Conservation (phyloP, 2,888 invertebrate species). For the Drosophila mettleri region DNA sequence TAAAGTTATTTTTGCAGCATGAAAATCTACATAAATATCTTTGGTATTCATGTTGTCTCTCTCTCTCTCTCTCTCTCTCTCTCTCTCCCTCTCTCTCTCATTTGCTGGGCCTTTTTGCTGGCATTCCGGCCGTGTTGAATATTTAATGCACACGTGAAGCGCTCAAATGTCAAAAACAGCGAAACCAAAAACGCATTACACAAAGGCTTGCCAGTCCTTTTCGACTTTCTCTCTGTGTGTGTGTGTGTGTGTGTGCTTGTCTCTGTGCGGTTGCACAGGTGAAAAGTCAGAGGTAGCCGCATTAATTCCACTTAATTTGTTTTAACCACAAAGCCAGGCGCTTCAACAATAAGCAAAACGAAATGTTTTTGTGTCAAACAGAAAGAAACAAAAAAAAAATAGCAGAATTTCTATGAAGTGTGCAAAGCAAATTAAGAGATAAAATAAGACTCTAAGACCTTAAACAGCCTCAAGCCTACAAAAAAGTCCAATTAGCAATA, state of each 20-base stretch:
- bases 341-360: constrained; percentile 25
- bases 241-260: constrained; percentile 6
- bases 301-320: constrained; percentile 78
- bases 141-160: constrained; percentile 57
- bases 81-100: constrained; percentile 1
- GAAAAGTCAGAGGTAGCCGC: constrained; percentile 67
- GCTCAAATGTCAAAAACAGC: constrained; percentile 75
- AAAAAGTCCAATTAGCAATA: too few species aligned
- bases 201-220: constrained; percentile 60
- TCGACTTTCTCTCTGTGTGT: constrained; percentile 40
- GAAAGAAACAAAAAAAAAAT: background rate
- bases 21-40: constrained; percentile 16
- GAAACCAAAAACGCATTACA: constrained; percentile 55
- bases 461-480: too few species aligned
- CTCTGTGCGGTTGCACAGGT: constrained; percentile 60
- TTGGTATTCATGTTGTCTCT: constrained; percentile 1
- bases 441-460: background rate
- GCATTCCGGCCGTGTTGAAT: constrained; percentile 50
- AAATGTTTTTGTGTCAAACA: constrained; percentile 28
- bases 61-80: background rate
- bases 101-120: constrained; percentile 26
- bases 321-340: constrained; percentile 62
- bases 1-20: constrained; percentile 20
- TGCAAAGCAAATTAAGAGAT: background rate
- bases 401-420: background rate